Evolutionary conservation across 2,888 invertebrate genomes (phyloP), one percentile per base, ranked within the genome.

Genomic region (Malachius bipustulatus): DNA sequence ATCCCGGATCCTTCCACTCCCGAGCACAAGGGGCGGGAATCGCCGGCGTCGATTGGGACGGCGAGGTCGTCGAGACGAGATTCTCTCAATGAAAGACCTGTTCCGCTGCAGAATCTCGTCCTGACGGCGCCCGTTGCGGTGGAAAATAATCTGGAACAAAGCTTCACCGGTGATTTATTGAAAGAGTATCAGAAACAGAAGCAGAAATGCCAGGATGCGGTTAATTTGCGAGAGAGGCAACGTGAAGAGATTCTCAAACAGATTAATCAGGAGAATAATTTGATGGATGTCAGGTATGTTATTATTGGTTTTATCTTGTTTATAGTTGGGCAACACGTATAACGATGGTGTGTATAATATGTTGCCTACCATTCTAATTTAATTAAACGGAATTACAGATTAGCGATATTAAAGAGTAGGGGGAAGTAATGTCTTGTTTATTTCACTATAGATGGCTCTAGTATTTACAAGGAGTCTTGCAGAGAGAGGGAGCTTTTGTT

Each of bases 161-260:
- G 67, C 40, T 70, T 64, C 50, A 67, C 65, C 53, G 73, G 82
- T 31, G 84, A 85, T 53, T 62, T 85, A 38, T 71, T 82, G 49
- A 82, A 80, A 52, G 83, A 85, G 55, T 87, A 81, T 55, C 84
- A 85, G 58, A 74, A 77, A 46, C 78, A 81, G 51, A 82, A 81
- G 52, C 78, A 79, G 56, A 71, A 75, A 42, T 56, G 71, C 37
- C 72, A 73, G 50, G 72, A 73, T 45, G 67, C 71, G 16, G 55
- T 73, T 44, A 67, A 65, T 15, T 52, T 65, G 26, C 63, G 69
- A 43, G 71, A 70, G 44, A 60, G 60, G 38, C 69, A 71, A 48
- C 52, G 70, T 35, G 71, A 71, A 42, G 71, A 72, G 45, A 55
- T 71, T 28, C 55, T 70, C 33, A 59, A 63, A 37, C 58, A 70